Evolutionary conservation across 1,140 invertebrate genomes (phyloP).

Genomic region (Dufourea novaeangliae): DNA sequence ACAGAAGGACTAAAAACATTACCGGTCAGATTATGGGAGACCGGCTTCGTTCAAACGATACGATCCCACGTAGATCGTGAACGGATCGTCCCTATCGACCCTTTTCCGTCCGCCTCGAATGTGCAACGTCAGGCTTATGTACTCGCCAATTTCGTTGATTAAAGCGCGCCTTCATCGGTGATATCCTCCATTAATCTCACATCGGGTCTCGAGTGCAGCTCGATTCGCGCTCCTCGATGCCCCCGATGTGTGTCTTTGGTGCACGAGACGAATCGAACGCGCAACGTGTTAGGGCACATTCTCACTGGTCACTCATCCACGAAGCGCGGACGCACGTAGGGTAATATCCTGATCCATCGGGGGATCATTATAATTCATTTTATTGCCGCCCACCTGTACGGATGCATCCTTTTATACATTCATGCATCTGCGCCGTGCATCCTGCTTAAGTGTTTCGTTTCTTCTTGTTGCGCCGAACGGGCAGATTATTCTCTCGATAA

Average conservation of each 20-base stretch:
- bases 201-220: constrained; percentile 56
- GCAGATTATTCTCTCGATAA: constrained; percentile 16
- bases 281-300: constrained; percentile 74
- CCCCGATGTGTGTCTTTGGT: constrained; percentile 62
- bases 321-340: constrained; percentile 68
- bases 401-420: background rate
- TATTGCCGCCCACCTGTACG: constrained; percentile 58
- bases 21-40: background rate
- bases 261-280: constrained; percentile 69
- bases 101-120: background rate
- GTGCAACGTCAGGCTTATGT: constrained; percentile 36
- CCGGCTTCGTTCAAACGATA: background rate
- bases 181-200: constrained; percentile 74
- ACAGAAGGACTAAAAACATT: background rate
- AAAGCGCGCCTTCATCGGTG: constrained; percentile 57
- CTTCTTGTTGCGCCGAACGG: constrained; percentile 1
- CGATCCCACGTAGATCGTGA: background rate
- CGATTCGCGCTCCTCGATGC: constrained; percentile 63
- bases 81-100: background rate
- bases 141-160: constrained; percentile 65
- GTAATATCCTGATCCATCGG: constrained; percentile 73
- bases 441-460: background rate
- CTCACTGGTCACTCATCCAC: constrained; percentile 72
- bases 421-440: background rate
- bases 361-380: constrained; percentile 72